A percentile compares a stretch with the other conserved stretches of the same genome.
phyloP scores from a whole-genome alignment of 1,140 invertebrate species.

The Pectinophora gossypiella region DNA sequence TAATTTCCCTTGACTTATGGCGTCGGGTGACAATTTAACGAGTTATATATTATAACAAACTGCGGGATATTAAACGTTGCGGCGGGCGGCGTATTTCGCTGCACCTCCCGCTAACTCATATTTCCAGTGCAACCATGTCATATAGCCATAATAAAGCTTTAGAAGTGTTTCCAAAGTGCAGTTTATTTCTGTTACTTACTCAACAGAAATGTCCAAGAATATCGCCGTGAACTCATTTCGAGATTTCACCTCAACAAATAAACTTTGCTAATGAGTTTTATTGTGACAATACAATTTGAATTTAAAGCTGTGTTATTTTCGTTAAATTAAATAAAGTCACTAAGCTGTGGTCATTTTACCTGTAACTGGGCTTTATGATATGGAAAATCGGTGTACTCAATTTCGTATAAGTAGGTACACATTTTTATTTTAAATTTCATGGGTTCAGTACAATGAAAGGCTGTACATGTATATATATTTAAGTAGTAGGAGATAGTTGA shows the following conservation, averaged over 20 bases:
- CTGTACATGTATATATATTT: too few relatives aligned
- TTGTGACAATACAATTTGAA: background rate
- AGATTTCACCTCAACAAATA: background rate
- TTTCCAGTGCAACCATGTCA: conserved; percentile 40
- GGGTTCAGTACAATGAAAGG: too few relatives aligned
- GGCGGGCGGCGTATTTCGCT: conserved; percentile 34
- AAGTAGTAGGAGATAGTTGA: too few relatives aligned
- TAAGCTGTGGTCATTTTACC: too few relatives aligned
- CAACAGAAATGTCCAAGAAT: background rate
- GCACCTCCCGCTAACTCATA: conserved; percentile 43
- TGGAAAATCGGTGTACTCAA: too few relatives aligned
- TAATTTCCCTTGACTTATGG: conserved; percentile 47
- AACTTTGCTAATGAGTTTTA: background rate
- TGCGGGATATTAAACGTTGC: conserved; percentile 52
- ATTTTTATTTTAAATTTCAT: too few relatives aligned
- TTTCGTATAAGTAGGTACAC: too few relatives aligned
- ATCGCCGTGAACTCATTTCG: background rate
- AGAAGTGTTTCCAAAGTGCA: conserved; percentile 1
- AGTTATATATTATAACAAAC: conserved; percentile 39
- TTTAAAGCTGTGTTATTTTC: too few relatives aligned
- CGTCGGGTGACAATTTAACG: conserved; percentile 34
- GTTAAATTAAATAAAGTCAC: too few relatives aligned
- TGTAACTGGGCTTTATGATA: too few relatives aligned
- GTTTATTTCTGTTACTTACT: background rate
- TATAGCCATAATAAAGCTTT: conserved; percentile 19